Evolutionary conservation across 2,113 vertebrate genomes (phyloP).

Genomic region (Crotophaga sulcirostris): DNA sequence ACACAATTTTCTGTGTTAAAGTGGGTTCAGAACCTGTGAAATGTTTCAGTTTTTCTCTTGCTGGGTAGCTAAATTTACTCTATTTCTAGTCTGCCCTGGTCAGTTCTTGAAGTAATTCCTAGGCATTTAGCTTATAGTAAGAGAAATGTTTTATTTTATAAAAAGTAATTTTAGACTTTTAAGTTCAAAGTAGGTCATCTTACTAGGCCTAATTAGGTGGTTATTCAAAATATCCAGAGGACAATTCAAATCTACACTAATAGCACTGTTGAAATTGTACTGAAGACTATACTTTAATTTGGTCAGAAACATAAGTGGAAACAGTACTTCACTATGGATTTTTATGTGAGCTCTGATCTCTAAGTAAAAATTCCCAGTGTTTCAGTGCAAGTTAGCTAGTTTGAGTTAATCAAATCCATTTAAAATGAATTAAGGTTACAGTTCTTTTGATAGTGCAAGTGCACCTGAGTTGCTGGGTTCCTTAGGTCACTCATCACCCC

Average conservation of each 20-base stretch:
- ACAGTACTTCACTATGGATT: background rate
- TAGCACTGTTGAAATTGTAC: background rate
- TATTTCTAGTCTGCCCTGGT: background rate
- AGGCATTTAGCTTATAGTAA: background rate
- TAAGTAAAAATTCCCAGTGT: background rate
- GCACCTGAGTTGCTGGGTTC: background rate
- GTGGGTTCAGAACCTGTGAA: background rate
- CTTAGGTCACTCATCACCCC: background rate
- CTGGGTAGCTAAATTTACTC: background rate
- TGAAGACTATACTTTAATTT: background rate
- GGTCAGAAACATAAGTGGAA: background rate
- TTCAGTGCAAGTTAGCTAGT: background rate
- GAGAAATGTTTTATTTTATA: background rate
- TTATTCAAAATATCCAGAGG: background rate
- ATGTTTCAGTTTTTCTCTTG: background rate
- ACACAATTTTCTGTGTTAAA: background rate
- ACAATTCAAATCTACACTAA: background rate
- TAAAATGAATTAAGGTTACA: background rate
- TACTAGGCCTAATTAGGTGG: background rate
- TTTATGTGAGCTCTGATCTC: background rate
- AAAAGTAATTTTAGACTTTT: background rate
- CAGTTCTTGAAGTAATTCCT: background rate
- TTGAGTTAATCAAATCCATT: background rate
- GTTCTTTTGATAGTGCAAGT: background rate
- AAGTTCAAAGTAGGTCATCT: background rate